Base-by-base conservation (phyloP, 2,797 vertebrate species). In the Hypotaenidia okinawae region DNA sequence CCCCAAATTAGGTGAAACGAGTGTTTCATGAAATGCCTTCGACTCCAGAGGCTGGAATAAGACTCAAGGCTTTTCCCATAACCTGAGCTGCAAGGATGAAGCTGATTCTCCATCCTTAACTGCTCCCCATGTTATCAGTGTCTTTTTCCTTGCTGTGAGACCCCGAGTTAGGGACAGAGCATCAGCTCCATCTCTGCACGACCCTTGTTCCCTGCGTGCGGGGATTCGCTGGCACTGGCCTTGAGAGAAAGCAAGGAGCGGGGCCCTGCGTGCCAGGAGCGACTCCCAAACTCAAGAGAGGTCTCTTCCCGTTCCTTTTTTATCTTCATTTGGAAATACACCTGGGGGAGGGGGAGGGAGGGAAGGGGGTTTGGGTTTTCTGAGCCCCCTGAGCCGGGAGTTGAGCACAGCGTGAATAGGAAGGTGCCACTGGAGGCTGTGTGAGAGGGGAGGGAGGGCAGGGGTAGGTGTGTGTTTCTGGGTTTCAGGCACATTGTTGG, bases 221-320 rank as follows among this genome's bases (percentile, higher is more conserved):
- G 22, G 22, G 63, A 10, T 22, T 39, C 11, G 11, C 39, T 5
- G 3, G n/a, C 32, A 0, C 28, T 5, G 59, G 67, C 43, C 58
- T 8, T 4, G 22, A 0, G 5, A 25, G 64, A 28, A 11, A 13
- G 59, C 62, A 11, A 2, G 21, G 19, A 27, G 7, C 5, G 7
- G 0, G 47, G 19, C 10, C 18, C 33, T 2, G 0, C 1, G 0
- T 47, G 30, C 62, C n/a, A 0, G 12, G 67, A 68, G 67, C 2
- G 0, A 4, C 51, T n/a, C 18, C 5, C 4, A 16, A 19, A 12
- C 35, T 9, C 39, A 0, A 9, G 39, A 1, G 3, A 54, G 28
- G 1, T 3, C 63, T 35, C 39, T 17, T 13, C 41, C 59, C 3
- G 21, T 37, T 57, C 49, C 6, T 0, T 47, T 11, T 33, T 13